phyloP scores from a whole-genome alignment of 2,888 invertebrate genomes.

The Thalpophila matura region DNA sequence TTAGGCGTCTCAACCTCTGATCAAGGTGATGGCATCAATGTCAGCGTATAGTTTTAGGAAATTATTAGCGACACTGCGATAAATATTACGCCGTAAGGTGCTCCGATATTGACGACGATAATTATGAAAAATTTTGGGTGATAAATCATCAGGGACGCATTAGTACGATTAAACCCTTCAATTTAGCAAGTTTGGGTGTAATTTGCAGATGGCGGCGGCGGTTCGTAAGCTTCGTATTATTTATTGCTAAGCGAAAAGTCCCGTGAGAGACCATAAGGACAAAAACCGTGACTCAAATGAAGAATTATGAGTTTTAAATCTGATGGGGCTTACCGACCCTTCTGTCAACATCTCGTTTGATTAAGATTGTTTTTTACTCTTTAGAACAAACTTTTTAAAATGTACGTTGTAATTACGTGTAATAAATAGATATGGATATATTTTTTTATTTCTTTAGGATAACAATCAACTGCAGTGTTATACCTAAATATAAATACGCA shows the following conservation, averaged over 20 bases:
- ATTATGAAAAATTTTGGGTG: slow-evolving; percentile 27
- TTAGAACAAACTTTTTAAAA: neutral
- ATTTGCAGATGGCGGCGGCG: slow-evolving; percentile 34
- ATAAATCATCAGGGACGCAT: slow-evolving; percentile 47
- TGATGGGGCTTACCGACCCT: slow-evolving; percentile 17
- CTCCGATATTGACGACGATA: slow-evolving; percentile 21
- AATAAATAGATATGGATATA: too few species aligned
- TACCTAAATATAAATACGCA: too few species aligned
- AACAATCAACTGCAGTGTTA: too few species aligned
- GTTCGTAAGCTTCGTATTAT: slow-evolving; percentile 28
- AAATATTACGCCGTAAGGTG: slow-evolving; percentile 20
- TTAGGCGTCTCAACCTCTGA: slow-evolving; percentile 19
- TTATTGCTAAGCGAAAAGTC: slow-evolving; percentile 36
- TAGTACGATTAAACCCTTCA: slow-evolving; percentile 34
- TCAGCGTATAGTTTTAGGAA: slow-evolving; percentile 33
- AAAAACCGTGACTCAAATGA: slow-evolving; percentile 29
- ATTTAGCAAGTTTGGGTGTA: slow-evolving; percentile 45
- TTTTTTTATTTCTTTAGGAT: too few species aligned
- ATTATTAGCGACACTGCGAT: slow-evolving; percentile 34
- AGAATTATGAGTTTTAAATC: slow-evolving; percentile 36
- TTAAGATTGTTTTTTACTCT: neutral
- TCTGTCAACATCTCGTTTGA: neutral
- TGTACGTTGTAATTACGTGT: too few species aligned
- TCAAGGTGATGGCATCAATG: slow-evolving; percentile 54
- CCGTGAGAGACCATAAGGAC: slow-evolving; percentile 20